phyloP scores from a whole-genome alignment of 2,797 vertebrate species.

The Xenops minutus region DNA sequence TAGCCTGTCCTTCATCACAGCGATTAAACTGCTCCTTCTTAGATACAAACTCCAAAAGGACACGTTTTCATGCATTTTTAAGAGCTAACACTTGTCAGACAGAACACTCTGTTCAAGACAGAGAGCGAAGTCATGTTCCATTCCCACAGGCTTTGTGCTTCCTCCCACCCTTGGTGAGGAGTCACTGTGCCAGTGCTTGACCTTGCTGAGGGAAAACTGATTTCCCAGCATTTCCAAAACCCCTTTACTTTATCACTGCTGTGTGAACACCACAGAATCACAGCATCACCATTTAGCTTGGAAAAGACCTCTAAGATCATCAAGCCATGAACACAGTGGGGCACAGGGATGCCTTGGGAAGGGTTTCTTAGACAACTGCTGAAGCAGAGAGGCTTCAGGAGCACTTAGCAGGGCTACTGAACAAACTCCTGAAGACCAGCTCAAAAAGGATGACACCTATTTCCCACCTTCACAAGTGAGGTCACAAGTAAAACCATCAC shows the following conservation, averaged over 20 bases:
- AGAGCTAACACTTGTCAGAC: not conserved
- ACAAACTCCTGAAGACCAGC: not conserved
- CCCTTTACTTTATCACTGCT: not conserved
- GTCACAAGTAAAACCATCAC: not conserved
- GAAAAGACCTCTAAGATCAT: not conserved
- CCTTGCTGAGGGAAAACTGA: not conserved
- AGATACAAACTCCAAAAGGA: not conserved
- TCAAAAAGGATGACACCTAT: not conserved
- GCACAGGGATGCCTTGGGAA: not conserved
- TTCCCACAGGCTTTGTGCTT: not conserved
- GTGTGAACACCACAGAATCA: not conserved
- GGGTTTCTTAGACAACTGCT: not conserved
- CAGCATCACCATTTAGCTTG: rapidly evolving
- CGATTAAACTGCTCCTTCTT: not conserved
- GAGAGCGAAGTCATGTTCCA: not conserved
- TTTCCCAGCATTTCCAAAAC: not conserved
- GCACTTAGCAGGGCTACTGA: not conserved
- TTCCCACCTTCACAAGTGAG: not conserved
- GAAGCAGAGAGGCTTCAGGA: not conserved
- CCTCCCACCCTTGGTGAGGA: not conserved
- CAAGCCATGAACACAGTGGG: not conserved
- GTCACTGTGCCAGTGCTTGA: not conserved
- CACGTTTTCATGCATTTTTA: not conserved
- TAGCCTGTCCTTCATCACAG: not conserved
- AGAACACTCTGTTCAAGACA: not conserved